Base-by-base conservation (phyloP, 2,888 invertebrate species). In the Drosophila robusta region DNA sequence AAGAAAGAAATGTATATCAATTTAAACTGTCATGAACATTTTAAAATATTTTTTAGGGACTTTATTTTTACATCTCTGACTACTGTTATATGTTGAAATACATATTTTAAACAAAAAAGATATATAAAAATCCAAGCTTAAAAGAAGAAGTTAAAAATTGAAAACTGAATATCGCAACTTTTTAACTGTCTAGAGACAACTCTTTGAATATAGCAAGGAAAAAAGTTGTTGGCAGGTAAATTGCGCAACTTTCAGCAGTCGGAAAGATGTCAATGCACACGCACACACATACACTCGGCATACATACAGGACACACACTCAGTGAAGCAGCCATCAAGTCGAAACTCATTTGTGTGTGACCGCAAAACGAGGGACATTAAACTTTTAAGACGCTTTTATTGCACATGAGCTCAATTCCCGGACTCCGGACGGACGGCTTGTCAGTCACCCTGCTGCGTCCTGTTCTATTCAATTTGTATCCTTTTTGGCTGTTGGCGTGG, bases 381-480 rank as follows among this genome's bases (percentile, higher is more conserved):
- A 85, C 84, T 85, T 88, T 85, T 78, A 88, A 88, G 87, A 83
- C 72, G 78, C 87, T 88, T 85, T 83, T 88, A 85, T 80, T 88
- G 78, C 88, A 78, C 72, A 72, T 69, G 51, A 65, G 51, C 67
- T 62, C 34, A 49, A 65, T 63, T 50, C 57, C 42, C 16, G 8
- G 42, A 49, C 61, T 47, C 32, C 52, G 34, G 34, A 34, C 50
- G 56, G 63, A 58, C 42, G 24, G 29, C 54, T 24, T 61, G 61
- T 39, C 72, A 36, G n/a, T 9, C 22, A 32, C 26, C 32, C 29
- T 4, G 34, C 34, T 34, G 42, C 42, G 38, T 63, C 62, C 62
- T 57, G 61, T 46, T 54, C 80, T 65, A 70, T 87, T 76, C 79
- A 87, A 76, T 81, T 79, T 76, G 68, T 73, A 73, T 79, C 70